Evolutionary conservation across 1,140 invertebrate genomes (phyloP), one percentile per base, ranked within the genome.

Genomic region (Plectrocnemia conspersa): DNA sequence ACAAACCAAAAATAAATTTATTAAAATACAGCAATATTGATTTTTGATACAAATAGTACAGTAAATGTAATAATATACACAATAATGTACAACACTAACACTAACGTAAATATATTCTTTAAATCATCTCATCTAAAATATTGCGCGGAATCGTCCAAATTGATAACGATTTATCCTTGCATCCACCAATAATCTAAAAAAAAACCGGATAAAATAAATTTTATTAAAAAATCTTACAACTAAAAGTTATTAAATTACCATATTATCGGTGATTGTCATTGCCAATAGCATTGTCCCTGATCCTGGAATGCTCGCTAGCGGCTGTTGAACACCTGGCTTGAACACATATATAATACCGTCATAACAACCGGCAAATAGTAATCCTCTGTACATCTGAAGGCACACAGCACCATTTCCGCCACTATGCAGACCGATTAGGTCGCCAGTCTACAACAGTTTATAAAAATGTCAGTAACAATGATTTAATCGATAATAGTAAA

Each of bases 291-390:
- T 82, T 64, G 79, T 79, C 29, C 80, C 78, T 35, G 82, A 81
- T 6, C 82, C 82, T 23, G 75, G 72, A 58, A 84, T 77, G 36
- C 77, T 77, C 40, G 80, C 80, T 27, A 79, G 60, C 13, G 79
- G 70, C 0, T 70, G 47, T 63, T 69, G 71, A 54, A 76, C 71
- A 58, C 72, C 73, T n/a, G 24, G 22, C 44, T 83, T 72, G 63
- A 82, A 80, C 46, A 84, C 76, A 65, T 85, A 85, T 64, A 85
- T 80, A 66, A 79, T 82, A 32, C 83, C 82, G 65, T 85, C 82
- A 62, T 85, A 85, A 70, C 82, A 85, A 25, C 82, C 83, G 36
- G 79, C 77, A 65, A 85, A 79, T 33, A 85, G 60, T 24, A 82
- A 72, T 16, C 79, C 75, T 44, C 69, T 69, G 23, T 74, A 75